Evolutionary conservation across 37 sponge, comb jelly and placozoan species (phyloP), one percentile per base, ranked within the genome.

Genomic region (Amphimedon queenslandica): DNA sequence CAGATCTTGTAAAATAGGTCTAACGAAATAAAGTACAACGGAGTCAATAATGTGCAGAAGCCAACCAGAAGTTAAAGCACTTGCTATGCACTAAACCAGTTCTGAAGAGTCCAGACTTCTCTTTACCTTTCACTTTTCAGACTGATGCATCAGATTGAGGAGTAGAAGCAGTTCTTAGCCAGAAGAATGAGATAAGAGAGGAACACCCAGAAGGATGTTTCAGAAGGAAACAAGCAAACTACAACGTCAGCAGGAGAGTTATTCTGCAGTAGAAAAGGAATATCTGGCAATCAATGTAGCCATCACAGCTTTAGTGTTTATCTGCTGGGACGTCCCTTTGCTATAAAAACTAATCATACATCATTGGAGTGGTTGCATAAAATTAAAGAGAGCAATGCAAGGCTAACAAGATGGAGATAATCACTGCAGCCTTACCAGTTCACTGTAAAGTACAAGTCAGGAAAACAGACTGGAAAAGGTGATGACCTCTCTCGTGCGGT

Each of bases 111-210:
- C 78, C 78, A 38, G 71, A 76, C 71, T 47, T 69, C 32, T 38
- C 32, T 8, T 11, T 20, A 42, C 8, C 37, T n/a, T 79, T 78
- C 28, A 35, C 47, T 27, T 34, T 85, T 43, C 80, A 85, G 57
- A 85, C 74, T 0, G 86, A 79, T 72, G 80, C 86, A 0, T 78
- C 75, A 42, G 70, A 72, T 55, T 34, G 24, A 27, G 86, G 86
- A 1, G 69, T 85, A 39, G 80, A 75, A 55, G 80, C 80, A 35
- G 75, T 85, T 29, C 56, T 85, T 43, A 78, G 74, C 32, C 86
- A 85, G 40, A 3, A n/a, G 1, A 70, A 72, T 25, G 61, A 66
- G 23, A 29, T 71, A 2, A 71, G 79, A 10, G 73, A 78, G 4
- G 79, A 84, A 24, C 79, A 78, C 55, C 84, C 73, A 30, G 64